Base-by-base conservation (phyloP, 2,888 invertebrate species). In the Aporophyla lueneburgensis region DNA sequence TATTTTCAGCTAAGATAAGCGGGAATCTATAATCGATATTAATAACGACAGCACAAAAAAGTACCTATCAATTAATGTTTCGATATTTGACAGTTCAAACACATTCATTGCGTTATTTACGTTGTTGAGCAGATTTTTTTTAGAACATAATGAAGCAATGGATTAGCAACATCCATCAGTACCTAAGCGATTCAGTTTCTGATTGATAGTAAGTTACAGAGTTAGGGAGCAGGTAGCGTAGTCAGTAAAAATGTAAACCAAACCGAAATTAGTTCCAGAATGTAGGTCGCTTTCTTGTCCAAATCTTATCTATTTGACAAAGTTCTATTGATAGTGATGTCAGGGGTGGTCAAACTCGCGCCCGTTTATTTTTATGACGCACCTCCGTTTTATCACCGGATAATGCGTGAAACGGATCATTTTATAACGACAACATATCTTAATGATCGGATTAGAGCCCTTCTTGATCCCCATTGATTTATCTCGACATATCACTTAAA, bases 331-430 rank as follows among this genome's bases (percentile, higher is more conserved):
- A 76, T 81, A 81, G 67, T 84, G 81, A 78, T 85, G 88, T 86
- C 92, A 91, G 92, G 93, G 94, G 93, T 94, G 93, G 93, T 92
- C 94, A 94, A 90, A 84, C 81, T 76, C 78, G 75, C 62, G 80
- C 77, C 80, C 76, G 73, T 92, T 91, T 90, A 91, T 86, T 88
- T 94, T 95, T 94, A 94, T 89, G 91, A 91, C 80, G 76, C 73
- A 85, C 81, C 80, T 83, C 84, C 76, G 78, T 92, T 95, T 95
- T 94, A 95, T 92, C 86, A 89, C 92, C 92, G 94, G 92, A 93
- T 95, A 95, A 96, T 93, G 94, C 95, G 95, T 95, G 94, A 95
- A 95, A 93, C 91, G 93, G 89, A 91, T 91, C 87, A 92, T 92
- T 95, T 96, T 94, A 95, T 94, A 93, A 92, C 93, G 89, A 91